A percentile compares a stretch with the other conserved stretches of the same genome.
These are phyloP conservation scores for Polietes domitor DNA, from an alignment of 2,888 invertebrate species.

Conservation along the genomic window DNA sequence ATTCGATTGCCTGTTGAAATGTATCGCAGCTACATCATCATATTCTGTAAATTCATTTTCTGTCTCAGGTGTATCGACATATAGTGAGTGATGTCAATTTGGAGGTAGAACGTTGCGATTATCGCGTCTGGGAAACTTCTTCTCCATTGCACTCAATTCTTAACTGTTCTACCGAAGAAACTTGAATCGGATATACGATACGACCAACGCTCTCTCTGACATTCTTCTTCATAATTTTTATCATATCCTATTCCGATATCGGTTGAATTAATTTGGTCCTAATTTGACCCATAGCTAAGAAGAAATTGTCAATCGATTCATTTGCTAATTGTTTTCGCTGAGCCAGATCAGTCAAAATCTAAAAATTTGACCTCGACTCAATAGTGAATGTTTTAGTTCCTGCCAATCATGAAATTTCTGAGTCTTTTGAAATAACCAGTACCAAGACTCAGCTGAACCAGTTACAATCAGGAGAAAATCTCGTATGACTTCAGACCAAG, in stretches of 20 bases:
- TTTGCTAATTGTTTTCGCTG: not conserved
- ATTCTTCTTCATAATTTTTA: constrained; percentile 15
- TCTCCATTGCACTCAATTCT: not conserved
- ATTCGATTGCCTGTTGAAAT: not conserved
- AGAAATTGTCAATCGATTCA: constrained; percentile 4
- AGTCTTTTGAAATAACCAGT: not conserved
- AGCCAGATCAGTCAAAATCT: not conserved
- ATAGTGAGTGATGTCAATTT: not conserved
- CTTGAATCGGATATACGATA: too few relatives aligned
- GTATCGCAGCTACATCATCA: not conserved
- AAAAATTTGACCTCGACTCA: not conserved
- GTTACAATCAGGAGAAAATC: not conserved
- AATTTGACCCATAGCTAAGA: not conserved
- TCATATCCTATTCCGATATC: constrained; percentile 5
- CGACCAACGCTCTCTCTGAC: too few relatives aligned
- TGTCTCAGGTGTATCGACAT: not conserved
- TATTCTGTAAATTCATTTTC: not conserved
- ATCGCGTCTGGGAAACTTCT: not conserved
- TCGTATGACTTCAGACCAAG: not conserved
- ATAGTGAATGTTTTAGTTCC: not conserved
- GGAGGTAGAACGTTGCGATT: too few relatives aligned
- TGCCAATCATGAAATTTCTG: not conserved
- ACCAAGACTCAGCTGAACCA: not conserved
- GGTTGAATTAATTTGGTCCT: constrained; percentile 10
- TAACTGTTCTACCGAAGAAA: too few relatives aligned